phyloP scores from a whole-genome alignment of 2,113 vertebrate genomes.

The Trichomycterus rosablanca region DNA sequence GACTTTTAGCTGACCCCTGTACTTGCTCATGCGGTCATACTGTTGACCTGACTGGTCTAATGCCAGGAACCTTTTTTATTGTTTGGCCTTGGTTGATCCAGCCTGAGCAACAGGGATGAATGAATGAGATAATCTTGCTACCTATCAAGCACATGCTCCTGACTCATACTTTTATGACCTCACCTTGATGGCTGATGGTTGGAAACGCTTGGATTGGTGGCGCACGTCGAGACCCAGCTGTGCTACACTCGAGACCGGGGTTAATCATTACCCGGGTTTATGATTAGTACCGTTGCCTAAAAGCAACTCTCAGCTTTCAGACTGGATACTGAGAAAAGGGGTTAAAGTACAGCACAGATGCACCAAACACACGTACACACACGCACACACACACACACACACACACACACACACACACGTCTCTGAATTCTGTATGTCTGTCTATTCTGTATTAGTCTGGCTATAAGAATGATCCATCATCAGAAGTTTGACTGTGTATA shows the following conservation, averaged over 20 bases:
- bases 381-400: no score
- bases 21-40: background rate
- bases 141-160: no score
- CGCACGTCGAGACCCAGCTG: slow-evolving; percentile 47
- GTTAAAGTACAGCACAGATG: slow-evolving; percentile 31
- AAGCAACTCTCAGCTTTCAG: slow-evolving; percentile 42
- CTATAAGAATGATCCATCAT: slow-evolving; percentile 9
- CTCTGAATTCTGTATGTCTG: background rate
- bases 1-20: slow-evolving; percentile 6
- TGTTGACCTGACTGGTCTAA: background rate
- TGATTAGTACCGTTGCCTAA: slow-evolving; percentile 62
- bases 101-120: background rate
- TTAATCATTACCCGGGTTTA: slow-evolving; percentile 70
- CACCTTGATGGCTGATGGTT: background rate
- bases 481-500: slow-evolving; percentile 32
- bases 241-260: slow-evolving; percentile 36
- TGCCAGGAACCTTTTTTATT: background rate
- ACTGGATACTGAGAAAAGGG: slow-evolving; percentile 34
- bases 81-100: background rate
- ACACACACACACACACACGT: background rate
- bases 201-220: slow-evolving; percentile 31
- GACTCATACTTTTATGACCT: no score
- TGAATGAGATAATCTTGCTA: no score
- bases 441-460: background rate
- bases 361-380: background rate